Conservation (phyloP, 2,888 invertebrate genomes). For the Leucophora obtusa region DNA sequence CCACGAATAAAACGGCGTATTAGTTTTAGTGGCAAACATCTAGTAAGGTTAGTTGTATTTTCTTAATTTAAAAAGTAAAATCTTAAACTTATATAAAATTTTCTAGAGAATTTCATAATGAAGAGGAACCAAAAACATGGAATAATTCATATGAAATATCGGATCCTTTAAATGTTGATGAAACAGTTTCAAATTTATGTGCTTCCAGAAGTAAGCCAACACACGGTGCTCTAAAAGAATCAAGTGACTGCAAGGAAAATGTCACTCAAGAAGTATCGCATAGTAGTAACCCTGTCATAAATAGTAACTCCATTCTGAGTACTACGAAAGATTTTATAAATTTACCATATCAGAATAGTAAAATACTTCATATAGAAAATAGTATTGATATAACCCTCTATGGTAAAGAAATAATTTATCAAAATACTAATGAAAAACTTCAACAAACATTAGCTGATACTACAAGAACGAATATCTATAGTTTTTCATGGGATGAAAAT, state of each 20-base stretch:
- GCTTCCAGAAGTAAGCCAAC: background rate
- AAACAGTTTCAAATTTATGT: constrained; percentile 14
- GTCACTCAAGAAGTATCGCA: background rate
- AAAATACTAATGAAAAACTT: no score
- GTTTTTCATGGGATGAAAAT: constrained; percentile 47
- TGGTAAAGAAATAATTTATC: constrained; percentile 38
- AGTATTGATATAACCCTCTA: constrained; percentile 53
- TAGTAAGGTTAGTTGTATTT: constrained; percentile 48
- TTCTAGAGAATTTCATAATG: constrained; percentile 57
- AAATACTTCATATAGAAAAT: constrained; percentile 36
- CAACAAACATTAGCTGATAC: background rate
- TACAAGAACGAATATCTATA: constrained; percentile 8
- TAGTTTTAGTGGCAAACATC: constrained; percentile 63
- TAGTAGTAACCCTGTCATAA: no score
- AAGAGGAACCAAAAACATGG: constrained; percentile 63
- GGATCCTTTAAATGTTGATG: constrained; percentile 54
- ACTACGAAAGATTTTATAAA: constrained; percentile 30
- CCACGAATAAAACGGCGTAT: constrained; percentile 54
- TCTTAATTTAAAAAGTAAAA: background rate
- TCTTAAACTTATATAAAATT: background rate
- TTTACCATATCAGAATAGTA: constrained; percentile 31
- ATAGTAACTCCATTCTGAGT: constrained; percentile 3
- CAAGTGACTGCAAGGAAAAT: constrained; percentile 12
- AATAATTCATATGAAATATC: constrained; percentile 65
- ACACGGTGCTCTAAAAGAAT: background rate